Evolutionary conservation across 2,797 vertebrate genomes (phyloP).

Genomic region (Galago senegalensis): DNA sequence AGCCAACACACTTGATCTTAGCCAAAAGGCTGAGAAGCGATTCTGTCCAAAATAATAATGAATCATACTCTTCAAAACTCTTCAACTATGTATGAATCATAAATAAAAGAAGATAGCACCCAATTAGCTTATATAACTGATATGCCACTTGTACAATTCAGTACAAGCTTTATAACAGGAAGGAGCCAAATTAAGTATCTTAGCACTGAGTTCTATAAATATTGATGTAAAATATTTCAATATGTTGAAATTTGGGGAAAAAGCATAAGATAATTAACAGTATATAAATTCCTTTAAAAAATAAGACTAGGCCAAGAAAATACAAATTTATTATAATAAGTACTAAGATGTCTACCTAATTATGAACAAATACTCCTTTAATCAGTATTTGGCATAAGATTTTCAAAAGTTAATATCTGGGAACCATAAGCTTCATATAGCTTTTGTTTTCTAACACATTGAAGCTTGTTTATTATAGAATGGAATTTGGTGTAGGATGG

Average conservation of each 20-base stretch:
- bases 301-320: neutral
- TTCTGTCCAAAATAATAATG: slow-evolving; percentile 23
- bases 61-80: slow-evolving; percentile 62
- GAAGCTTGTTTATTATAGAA: slow-evolving; percentile 72
- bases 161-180: slow-evolving; percentile 42
- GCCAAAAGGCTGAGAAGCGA: no score
- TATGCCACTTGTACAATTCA: slow-evolving; percentile 43
- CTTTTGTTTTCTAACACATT: slow-evolving; percentile 67
- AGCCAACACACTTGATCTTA: no score
- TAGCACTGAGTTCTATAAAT: slow-evolving; percentile 48
- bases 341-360: slow-evolving; percentile 9
- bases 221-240: slow-evolving; percentile 46
- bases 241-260: neutral
- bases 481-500: slow-evolving; percentile 72
- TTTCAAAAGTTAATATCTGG: slow-evolving; percentile 71
- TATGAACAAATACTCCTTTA: slow-evolving; percentile 59
- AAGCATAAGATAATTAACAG: slow-evolving; percentile 52
- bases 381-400: slow-evolving; percentile 34
- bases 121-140: slow-evolving; percentile 37
- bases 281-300: slow-evolving; percentile 27
- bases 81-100: slow-evolving; percentile 36
- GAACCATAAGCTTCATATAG: slow-evolving; percentile 57
- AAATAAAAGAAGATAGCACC: slow-evolving; percentile 48
- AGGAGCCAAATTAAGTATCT: slow-evolving; percentile 3
- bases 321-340: slow-evolving; percentile 14